A percentile compares a stretch with the other conserved stretches of the same genome.
phyloP scores from a whole-genome alignment of 2,888 invertebrate genomes.

The Meandrusa payeni region DNA sequence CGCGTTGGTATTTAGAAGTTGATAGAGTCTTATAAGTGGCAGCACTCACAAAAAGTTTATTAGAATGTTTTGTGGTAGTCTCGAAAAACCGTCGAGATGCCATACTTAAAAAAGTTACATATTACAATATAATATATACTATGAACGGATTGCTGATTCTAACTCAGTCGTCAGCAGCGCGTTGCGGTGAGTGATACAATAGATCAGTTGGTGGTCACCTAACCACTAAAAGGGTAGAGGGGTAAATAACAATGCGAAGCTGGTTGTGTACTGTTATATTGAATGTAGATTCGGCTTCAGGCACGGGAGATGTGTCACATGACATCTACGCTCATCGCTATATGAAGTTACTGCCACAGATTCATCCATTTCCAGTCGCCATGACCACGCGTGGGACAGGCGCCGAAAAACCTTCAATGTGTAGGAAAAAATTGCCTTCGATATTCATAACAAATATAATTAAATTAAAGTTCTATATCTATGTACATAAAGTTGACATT shows the following conservation, averaged over 20 bases:
- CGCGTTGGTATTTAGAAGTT: too few species aligned
- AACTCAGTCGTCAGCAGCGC: too few species aligned
- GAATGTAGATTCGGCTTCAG: constrained; percentile 5
- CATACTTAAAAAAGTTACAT: too few species aligned
- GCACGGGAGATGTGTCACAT: constrained; percentile 4
- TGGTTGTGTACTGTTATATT: constrained; percentile 15
- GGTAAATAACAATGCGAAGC: background rate
- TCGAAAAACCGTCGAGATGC: too few species aligned
- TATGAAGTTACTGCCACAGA: background rate
- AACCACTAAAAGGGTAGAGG: too few species aligned
- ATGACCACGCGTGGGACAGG: background rate
- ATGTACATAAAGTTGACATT: constrained; percentile 8
- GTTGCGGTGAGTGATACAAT: too few species aligned
- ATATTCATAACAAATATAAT: background rate
- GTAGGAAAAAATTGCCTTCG: background rate
- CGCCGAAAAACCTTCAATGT: background rate
- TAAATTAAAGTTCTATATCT: constrained; percentile 3
- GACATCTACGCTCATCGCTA: background rate
- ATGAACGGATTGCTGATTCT: too few species aligned
- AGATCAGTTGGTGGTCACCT: too few species aligned
- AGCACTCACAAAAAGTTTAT: too few species aligned
- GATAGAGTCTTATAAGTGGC: too few species aligned
- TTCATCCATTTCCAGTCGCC: background rate
- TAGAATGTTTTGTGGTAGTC: too few species aligned
- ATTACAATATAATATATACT: too few species aligned